Percentiles rank a stretch among this genome's conserved stretches.
These are phyloP conservation scores for Oedothorax gibbosus DNA, from an alignment of 1,140 invertebrate species.

Conservation along the genomic window DNA sequence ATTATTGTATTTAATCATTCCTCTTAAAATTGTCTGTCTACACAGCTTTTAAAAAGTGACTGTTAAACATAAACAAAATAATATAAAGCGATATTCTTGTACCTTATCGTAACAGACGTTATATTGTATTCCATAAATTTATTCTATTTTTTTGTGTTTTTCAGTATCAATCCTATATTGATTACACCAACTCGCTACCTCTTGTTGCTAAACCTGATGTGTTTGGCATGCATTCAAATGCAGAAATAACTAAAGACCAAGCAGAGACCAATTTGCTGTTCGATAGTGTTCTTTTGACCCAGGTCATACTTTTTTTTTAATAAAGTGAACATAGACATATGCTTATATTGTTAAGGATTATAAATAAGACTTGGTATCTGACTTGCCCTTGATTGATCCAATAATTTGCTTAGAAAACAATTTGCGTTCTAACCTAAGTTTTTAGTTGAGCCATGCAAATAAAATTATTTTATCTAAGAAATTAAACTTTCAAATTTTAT, in stretches of 20 bases:
- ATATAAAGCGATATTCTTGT: too few species aligned
- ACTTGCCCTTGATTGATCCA: background rate
- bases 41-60: too few species aligned
- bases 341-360: constrained; percentile 57
- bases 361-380: background rate
- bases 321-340: background rate
- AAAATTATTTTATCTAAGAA: too few species aligned
- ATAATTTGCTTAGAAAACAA: background rate
- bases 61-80: too few species aligned
- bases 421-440: too few species aligned
- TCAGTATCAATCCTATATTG: constrained; percentile 79
- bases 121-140: too few species aligned
- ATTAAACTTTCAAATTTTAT: too few species aligned
- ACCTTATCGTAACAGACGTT: too few species aligned
- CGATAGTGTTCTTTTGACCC: constrained; percentile 83
- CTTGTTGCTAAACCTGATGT: constrained; percentile 84
- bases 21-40: too few species aligned
- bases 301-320: constrained; percentile 72
- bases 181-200: constrained; percentile 82
- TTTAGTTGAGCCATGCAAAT: too few species aligned
- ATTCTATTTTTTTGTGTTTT: constrained; percentile 22
- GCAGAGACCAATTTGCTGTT: constrained; percentile 86
- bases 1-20: too few species aligned
- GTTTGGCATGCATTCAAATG: constrained; percentile 94
- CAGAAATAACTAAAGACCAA: constrained; percentile 94